Percentiles rank a stretch among this genome's conserved stretches.
These are phyloP conservation scores for Dione vanillae DNA, from an alignment of 2,888 invertebrate genomes.

Conservation along the genomic window DNA sequence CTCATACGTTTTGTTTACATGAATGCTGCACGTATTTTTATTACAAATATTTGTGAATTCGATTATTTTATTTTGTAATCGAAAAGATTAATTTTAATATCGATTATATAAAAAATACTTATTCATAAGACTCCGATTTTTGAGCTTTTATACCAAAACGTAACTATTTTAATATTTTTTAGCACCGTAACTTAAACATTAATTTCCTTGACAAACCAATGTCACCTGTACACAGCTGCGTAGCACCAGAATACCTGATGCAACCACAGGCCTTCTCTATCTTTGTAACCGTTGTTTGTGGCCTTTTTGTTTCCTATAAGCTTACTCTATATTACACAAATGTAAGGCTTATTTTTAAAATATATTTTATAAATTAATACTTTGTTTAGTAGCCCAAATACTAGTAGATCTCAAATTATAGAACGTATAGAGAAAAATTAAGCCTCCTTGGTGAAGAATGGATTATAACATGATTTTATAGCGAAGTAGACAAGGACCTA, in stretches of 20 bases:
- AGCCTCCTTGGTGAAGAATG: too few species aligned
- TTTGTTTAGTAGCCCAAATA: too few species aligned
- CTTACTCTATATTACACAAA: neutral
- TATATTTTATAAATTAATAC: too few species aligned
- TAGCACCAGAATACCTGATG: neutral
- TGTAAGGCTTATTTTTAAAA: too few species aligned
- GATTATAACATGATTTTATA: too few species aligned
- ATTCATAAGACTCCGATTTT: neutral
- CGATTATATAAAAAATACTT: neutral
- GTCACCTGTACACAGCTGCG: neutral
- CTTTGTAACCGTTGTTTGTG: neutral
- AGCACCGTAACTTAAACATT: neutral
- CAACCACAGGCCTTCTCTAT: neutral
- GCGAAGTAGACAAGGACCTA: too few species aligned
- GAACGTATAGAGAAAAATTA: too few species aligned
- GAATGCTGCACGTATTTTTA: conserved; percentile 9
- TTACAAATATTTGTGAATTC: neutral
- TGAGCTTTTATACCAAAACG: neutral
- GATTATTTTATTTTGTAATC: neutral
- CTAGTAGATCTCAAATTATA: too few species aligned
- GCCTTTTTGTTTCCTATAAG: neutral
- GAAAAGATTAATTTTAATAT: neutral
- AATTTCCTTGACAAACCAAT: neutral
- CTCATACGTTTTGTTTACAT: conserved; percentile 36
- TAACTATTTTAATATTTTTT: neutral